Percentiles rank a stretch among this genome's conserved stretches.
phyloP scores from a whole-genome alignment of 2,797 vertebrate species.

The Oophaga sylvatica region DNA sequence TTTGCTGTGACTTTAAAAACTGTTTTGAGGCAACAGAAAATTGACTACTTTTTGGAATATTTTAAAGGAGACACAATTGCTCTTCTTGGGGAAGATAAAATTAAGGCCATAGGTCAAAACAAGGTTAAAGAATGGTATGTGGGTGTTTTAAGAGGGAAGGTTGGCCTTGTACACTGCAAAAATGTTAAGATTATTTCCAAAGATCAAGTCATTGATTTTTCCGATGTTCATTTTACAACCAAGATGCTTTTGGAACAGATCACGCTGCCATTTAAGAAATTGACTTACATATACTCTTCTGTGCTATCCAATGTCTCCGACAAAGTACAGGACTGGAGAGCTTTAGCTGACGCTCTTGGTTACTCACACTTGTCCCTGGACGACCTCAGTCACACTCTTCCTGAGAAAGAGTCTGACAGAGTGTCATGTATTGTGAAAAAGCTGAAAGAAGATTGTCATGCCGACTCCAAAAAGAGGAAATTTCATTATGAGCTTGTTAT shows the following conservation, averaged over 20 bases:
- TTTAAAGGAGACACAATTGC: constrained; percentile 95
- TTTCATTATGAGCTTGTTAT: constrained; percentile 91
- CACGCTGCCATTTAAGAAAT: constrained; percentile 86
- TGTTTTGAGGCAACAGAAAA: constrained; percentile 87
- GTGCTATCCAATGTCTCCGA: constrained; percentile 89
- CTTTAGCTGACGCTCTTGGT: constrained; percentile 84
- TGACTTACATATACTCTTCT: constrained; percentile 95
- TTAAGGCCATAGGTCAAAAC: constrained; percentile 88
- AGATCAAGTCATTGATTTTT: constrained; percentile 87
- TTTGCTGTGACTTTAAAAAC: constrained; percentile 91
- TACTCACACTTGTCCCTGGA: constrained; percentile 81
- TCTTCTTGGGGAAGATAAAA: constrained; percentile 85
- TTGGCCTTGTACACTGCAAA: constrained; percentile 91
- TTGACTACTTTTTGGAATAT: constrained; percentile 94
- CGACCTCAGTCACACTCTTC: constrained; percentile 74
- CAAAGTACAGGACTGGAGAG: constrained; percentile 85
- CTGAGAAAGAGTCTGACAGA: constrained; percentile 85
- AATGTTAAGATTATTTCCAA: constrained; percentile 89
- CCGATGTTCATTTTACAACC: constrained; percentile 80
- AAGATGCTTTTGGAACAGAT: constrained; percentile 87
- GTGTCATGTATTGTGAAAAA: constrained; percentile 88
- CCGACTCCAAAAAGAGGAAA: constrained; percentile 80
- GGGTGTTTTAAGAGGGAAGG: constrained; percentile 84
- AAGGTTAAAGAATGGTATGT: constrained; percentile 97
- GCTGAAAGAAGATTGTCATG: constrained; percentile 95